phyloP scores from a whole-genome alignment of 2,888 invertebrate genomes.

The Cryptocheilus praepositus region DNA sequence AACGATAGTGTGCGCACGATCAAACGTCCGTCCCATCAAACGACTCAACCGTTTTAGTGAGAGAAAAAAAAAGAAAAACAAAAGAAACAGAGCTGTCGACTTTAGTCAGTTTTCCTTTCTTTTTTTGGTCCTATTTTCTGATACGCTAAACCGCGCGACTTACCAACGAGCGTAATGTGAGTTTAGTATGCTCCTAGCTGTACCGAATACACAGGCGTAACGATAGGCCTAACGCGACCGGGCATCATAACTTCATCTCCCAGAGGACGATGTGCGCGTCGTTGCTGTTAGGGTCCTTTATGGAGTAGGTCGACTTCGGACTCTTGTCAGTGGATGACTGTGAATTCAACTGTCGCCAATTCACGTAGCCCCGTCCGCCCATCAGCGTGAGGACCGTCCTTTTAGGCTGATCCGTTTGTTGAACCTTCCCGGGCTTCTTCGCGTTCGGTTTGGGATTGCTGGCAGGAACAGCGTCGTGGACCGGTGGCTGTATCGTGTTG shows the following conservation, averaged over 20 bases:
- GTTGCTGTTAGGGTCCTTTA: slow-evolving; percentile 84
- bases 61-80: slow-evolving; percentile 19
- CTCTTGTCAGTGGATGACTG: slow-evolving; percentile 76
- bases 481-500: slow-evolving; percentile 63
- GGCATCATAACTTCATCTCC: slow-evolving; percentile 87
- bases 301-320: slow-evolving; percentile 64
- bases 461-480: slow-evolving; percentile 55
- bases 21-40: too few species aligned
- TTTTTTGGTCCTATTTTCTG: slow-evolving; percentile 52
- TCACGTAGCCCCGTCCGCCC: slow-evolving; percentile 92
- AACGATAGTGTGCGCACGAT: too few species aligned
- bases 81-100: slow-evolving; percentile 11
- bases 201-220: slow-evolving; percentile 32
- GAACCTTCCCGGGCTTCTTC: slow-evolving; percentile 69
- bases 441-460: slow-evolving; percentile 54
- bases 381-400: slow-evolving; percentile 89
- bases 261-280: slow-evolving; percentile 94
- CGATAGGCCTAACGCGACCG: slow-evolving; percentile 26
- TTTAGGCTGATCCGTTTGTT: slow-evolving; percentile 76
- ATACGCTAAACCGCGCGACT: slow-evolving; percentile 21
- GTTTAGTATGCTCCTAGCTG: slow-evolving; percentile 36
- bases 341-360: slow-evolving; percentile 83
- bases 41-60: background rate
- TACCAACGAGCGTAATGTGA: slow-evolving; percentile 5
- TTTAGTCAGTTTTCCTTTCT: slow-evolving; percentile 23